Percentiles rank a stretch among this genome's conserved stretches.
Conservation (phyloP, 1,140 invertebrate species). For the Araneus ventricosus region DNA sequence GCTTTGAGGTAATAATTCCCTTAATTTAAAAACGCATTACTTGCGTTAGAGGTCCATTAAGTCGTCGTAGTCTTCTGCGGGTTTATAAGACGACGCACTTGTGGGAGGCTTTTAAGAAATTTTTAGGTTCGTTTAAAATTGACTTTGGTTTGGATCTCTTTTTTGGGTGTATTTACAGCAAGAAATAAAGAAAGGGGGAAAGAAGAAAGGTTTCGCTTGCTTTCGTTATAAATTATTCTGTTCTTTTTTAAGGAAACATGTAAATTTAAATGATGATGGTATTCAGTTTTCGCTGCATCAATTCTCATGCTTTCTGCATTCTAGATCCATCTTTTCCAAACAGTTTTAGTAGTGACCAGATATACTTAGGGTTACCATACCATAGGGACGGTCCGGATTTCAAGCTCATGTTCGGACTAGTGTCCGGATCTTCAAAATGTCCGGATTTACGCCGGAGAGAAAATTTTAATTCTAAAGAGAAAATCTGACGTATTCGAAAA, state of each 20-base stretch:
- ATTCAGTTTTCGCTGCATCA: no score
- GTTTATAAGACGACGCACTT: neutral
- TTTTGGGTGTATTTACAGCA: neutral
- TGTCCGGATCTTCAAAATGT: no score
- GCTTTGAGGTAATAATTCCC: conserved; percentile 52
- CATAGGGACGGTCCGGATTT: no score
- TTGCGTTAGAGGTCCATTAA: conserved; percentile 57
- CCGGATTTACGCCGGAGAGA: no score
- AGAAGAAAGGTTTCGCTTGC: neutral
- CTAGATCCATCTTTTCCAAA: no score
- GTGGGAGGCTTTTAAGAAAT: conserved; percentile 43
- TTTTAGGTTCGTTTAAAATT: conserved; percentile 21
- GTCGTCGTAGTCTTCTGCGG: neutral
- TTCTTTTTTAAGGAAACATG: neutral
- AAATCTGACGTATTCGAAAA: no score
- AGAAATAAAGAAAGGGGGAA: neutral
- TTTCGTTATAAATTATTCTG: neutral
- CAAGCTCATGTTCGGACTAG: no score
- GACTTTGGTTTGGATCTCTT: neutral
- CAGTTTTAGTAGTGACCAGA: no score
- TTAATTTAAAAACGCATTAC: conserved; percentile 74
- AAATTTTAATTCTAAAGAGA: no score
- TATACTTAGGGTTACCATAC: no score
- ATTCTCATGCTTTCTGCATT: no score
- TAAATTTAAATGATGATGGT: neutral